phyloP scores from a whole-genome alignment of 1,140 invertebrate species.

The Drosophila ambigua region DNA sequence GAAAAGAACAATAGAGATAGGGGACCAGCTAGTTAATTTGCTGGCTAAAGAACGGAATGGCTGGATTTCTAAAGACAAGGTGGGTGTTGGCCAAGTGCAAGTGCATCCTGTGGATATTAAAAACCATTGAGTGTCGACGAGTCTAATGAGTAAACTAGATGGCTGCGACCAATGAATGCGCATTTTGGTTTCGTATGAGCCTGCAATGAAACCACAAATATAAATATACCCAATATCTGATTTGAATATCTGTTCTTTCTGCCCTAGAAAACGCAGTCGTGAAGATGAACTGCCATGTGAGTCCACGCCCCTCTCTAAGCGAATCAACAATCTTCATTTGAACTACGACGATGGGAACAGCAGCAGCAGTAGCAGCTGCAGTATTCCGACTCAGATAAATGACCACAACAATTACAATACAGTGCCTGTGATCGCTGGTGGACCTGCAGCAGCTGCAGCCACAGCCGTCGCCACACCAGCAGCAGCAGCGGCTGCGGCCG shows the following conservation, averaged over 20 bases:
- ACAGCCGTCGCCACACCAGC: not conserved
- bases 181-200: not conserved
- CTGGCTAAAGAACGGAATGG: conserved; percentile 45
- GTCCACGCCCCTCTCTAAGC: conserved; percentile 77
- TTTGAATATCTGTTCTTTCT: not conserved
- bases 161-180: not conserved
- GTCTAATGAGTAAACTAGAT: too few species aligned
- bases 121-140: too few species aligned
- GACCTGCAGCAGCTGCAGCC: conserved; percentile 1
- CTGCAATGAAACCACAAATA: not conserved
- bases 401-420: conserved; percentile 54
- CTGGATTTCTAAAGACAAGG: conserved; percentile 62
- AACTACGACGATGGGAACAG: conserved; percentile 75
- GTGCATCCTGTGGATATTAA: not conserved
- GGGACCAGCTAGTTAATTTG: conserved; percentile 18
- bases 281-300: conserved; percentile 78
- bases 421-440: conserved; percentile 26
- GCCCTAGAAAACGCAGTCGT: conserved; percentile 75
- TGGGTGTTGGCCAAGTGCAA: conserved; percentile 7
- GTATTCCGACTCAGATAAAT: conserved; percentile 51
- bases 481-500: conserved; percentile 8
- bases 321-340: conserved; percentile 80
- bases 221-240: not conserved
- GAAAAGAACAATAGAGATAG: conserved; percentile 26
- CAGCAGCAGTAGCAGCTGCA: conserved; percentile 68